Evolutionary conservation across 1,140 invertebrate species (phyloP).

Genomic region (Drosophila busckii): DNA sequence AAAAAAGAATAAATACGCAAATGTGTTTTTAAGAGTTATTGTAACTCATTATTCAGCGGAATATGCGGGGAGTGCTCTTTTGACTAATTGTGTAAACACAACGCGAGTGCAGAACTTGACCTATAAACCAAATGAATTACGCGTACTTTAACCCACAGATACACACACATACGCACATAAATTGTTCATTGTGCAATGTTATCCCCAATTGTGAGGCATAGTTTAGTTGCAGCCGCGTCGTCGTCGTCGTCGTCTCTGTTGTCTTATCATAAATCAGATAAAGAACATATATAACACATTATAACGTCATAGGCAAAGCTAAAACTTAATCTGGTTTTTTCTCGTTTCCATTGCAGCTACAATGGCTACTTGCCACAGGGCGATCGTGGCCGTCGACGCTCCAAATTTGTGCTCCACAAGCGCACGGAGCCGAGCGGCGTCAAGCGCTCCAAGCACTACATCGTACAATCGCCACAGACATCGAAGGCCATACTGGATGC

Average conservation of each 20-base stretch:
- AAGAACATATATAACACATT: no score
- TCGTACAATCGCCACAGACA: slow-evolving; percentile 93
- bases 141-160: not conserved
- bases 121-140: slow-evolving; percentile 49
- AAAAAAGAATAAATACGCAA: slow-evolving; percentile 17
- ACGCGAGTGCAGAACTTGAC: slow-evolving; percentile 58
- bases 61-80: not conserved
- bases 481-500: slow-evolving; percentile 95
- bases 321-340: slow-evolving; percentile 15
- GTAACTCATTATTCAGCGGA: slow-evolving; percentile 30
- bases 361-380: slow-evolving; percentile 96
- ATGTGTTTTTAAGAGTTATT: slow-evolving; percentile 55
- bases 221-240: not conserved
- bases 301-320: slow-evolving; percentile 2
- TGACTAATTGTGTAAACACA: slow-evolving; percentile 52
- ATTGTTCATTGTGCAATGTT: slow-evolving; percentile 39
- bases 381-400: slow-evolving; percentile 93
- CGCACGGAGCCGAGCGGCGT: slow-evolving; percentile 93
- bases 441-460: slow-evolving; percentile 95
- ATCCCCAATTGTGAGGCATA: slow-evolving; percentile 7
- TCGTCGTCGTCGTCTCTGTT: not conserved
- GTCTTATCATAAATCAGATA: slow-evolving; percentile 46
- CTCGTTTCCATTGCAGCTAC: slow-evolving; percentile 86
- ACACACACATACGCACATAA: not conserved
- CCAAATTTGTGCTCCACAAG: slow-evolving; percentile 95